Conservation (phyloP, 2,888 invertebrate species). For the Calameuta pallipes region DNA sequence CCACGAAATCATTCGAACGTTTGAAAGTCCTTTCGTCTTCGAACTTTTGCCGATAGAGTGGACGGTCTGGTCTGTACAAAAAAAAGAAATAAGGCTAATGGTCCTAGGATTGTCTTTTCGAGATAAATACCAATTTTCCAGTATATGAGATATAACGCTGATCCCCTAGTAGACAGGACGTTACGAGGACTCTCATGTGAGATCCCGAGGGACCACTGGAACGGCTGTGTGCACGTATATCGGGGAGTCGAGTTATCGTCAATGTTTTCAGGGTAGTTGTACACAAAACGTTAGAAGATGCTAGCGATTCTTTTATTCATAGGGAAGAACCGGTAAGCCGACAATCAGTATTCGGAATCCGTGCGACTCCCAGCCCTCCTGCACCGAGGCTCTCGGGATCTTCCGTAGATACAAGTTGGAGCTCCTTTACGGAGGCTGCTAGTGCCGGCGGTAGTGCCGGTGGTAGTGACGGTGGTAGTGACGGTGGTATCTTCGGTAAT, state of each 20-base stretch:
- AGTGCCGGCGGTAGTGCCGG: not conserved
- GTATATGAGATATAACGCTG: not conserved
- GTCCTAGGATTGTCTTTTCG: not conserved
- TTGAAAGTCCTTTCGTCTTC: not conserved
- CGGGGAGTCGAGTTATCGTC: not conserved
- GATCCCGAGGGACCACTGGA: not conserved
- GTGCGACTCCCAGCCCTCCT: conserved; percentile 26
- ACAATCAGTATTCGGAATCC: conserved; percentile 49
- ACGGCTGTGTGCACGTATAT: not conserved
- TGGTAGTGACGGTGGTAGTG: not conserved
- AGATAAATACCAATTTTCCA: not conserved
- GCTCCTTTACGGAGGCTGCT: not conserved
- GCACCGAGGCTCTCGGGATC: not conserved
- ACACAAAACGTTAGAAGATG: conserved; percentile 23
- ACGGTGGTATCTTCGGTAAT: not conserved
- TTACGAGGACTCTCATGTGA: not conserved
- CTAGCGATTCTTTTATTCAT: conserved; percentile 46
- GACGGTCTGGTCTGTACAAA: not conserved
- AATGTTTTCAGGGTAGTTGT: conserved; percentile 1
- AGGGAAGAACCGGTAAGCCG: conserved; percentile 42
- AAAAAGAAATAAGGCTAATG: not conserved
- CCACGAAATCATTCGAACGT: not conserved
- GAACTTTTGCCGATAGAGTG: not conserved
- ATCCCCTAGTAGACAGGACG: not conserved
- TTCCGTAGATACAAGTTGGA: not conserved